Evolutionary conservation across 2,113 vertebrate genomes (phyloP).

Genomic region (Pionites leucogaster): DNA sequence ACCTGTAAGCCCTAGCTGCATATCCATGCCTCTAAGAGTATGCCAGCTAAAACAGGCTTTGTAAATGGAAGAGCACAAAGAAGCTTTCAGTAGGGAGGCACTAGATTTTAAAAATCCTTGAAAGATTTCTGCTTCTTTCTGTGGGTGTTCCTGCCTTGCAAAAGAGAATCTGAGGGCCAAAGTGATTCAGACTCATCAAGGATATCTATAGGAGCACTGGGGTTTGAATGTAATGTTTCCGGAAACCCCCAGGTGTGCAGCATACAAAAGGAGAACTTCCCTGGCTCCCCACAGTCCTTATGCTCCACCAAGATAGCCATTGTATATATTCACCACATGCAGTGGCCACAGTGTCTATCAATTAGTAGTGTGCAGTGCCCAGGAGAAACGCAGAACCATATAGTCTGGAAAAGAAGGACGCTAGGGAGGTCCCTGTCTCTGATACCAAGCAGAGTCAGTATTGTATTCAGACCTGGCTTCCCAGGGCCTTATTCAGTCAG

Average conservation of each 20-base stretch:
- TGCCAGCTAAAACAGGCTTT: neutral
- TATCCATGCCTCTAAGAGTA: neutral
- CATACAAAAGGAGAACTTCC: neutral
- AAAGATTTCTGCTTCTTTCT: neutral
- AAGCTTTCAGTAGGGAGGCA: neutral
- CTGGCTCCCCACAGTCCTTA: neutral
- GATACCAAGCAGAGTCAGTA: neutral
- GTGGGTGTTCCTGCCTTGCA: neutral
- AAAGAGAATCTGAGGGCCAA: neutral
- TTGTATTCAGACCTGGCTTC: neutral
- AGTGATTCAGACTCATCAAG: neutral
- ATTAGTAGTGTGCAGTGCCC: neutral
- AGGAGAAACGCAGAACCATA: neutral
- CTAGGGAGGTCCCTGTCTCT: neutral
- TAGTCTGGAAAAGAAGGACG: neutral
- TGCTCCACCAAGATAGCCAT: neutral
- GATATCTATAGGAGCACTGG: neutral
- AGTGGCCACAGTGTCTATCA: too few species aligned
- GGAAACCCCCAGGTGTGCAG: neutral
- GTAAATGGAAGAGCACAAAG: neutral
- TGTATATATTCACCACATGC: neutral
- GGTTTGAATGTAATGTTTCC: neutral
- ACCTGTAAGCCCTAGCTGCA: neutral
- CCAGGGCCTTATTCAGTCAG: neutral
- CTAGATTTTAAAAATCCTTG: neutral